These are phyloP conservation scores for Dugesia japonica DNA, from an alignment of 2,888 invertebrate species.

Conservation along the genomic window DNA sequence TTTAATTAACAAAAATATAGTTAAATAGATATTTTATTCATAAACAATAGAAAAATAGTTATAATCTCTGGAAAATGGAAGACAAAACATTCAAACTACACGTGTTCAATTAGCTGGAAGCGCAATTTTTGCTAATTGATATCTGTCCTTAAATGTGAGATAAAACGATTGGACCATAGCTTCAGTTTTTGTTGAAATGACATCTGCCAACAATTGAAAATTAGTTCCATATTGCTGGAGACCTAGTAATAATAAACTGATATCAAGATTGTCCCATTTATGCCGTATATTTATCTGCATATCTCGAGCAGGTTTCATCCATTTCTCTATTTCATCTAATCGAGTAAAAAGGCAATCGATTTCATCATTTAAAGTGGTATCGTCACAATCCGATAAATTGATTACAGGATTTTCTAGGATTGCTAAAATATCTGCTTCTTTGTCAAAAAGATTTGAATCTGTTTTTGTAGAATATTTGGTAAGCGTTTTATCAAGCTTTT, in stretches of 20 bases:
- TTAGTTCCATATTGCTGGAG: not conserved
- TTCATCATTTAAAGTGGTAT: not conserved
- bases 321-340: not conserved
- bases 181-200: not conserved
- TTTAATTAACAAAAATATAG: no score
- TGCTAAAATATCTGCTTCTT: not conserved
- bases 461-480: not conserved
- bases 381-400: not conserved
- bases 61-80: no score
- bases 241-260: not conserved
- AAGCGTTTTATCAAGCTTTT: not conserved
- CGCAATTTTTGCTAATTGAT: not conserved
- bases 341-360: not conserved
- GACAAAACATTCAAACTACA: no score
- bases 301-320: not conserved
- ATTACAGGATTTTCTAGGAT: not conserved
- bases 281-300: not conserved
- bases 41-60: no score
- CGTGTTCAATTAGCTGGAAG: not conserved
- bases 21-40: no score
- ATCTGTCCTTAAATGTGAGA: not conserved
- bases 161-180: not conserved
- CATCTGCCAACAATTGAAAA: not conserved
- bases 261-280: not conserved
- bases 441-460: not conserved